Percentiles rank a stretch among this genome's conserved stretches.
These are phyloP conservation scores for Chionoecetes opilio DNA, from an alignment of 1,140 invertebrate species.

Conservation along the genomic window DNA sequence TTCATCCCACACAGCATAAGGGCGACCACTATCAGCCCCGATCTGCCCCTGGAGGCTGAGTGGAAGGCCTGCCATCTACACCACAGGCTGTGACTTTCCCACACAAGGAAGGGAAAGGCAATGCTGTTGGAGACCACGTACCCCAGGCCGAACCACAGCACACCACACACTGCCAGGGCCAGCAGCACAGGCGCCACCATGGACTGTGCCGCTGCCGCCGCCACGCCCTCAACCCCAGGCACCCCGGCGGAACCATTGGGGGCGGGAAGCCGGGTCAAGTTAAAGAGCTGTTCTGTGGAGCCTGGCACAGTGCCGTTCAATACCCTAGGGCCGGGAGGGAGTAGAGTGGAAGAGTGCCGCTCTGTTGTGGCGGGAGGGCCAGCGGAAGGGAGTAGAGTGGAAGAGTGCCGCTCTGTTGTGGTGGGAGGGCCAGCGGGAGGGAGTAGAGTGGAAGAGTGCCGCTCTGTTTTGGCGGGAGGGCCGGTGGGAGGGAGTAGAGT, in stretches of 20 bases:
- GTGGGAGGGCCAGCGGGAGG: too few relatives aligned
- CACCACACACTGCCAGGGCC: constrained; percentile 60
- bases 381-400: too few relatives aligned
- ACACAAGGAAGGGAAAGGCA: constrained; percentile 61
- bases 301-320: constrained; percentile 52
- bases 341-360: not conserved
- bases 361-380: not conserved
- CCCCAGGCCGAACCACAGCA: constrained; percentile 39
- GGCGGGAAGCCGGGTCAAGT: constrained; percentile 50
- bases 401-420: too few relatives aligned
- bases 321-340: not conserved
- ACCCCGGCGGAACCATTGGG: constrained; percentile 28
- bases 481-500: too few relatives aligned
- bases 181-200: constrained; percentile 54
- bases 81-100: constrained; percentile 61
- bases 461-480: too few relatives aligned
- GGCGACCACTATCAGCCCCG: constrained; percentile 57
- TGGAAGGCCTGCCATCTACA: constrained; percentile 49
- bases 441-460: too few relatives aligned
- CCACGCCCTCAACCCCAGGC: not conserved
- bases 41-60: not conserved
- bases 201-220: not conserved
- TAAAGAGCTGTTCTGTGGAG: constrained; percentile 49
- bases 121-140: constrained; percentile 68
- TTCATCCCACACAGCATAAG: constrained; percentile 62